These are phyloP conservation scores for Drosophila orosa DNA, from an alignment of 1,140 invertebrate genomes.

Conservation along the genomic window DNA sequence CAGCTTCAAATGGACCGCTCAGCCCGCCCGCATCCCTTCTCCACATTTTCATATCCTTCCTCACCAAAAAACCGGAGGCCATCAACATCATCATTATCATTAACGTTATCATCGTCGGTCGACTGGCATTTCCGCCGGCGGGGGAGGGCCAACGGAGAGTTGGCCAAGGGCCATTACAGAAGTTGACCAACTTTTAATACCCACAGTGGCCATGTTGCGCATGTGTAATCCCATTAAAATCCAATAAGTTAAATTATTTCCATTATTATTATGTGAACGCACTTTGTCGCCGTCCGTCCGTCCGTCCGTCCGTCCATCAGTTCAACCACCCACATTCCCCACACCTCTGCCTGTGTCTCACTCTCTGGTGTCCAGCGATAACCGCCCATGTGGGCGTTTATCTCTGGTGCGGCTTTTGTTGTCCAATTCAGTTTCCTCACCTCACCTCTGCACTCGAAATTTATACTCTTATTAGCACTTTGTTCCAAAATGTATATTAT, in stretches of 20 bases:
- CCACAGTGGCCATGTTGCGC: slow-evolving; percentile 70
- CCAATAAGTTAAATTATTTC: slow-evolving; percentile 84
- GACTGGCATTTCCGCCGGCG: slow-evolving; percentile 30
- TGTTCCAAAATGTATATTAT: not conserved
- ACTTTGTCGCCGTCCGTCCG: slow-evolving; percentile 64
- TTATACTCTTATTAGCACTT: not conserved
- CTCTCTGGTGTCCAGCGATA: slow-evolving; percentile 51
- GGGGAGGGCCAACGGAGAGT: slow-evolving; percentile 5
- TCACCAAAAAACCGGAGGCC: slow-evolving; percentile 28
- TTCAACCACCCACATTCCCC: slow-evolving; percentile 22
- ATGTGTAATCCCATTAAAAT: slow-evolving; percentile 84
- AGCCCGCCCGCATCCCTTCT: not conserved
- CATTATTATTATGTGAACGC: slow-evolving; percentile 82
- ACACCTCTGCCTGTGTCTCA: not conserved
- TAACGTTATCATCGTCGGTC: slow-evolving; percentile 43
- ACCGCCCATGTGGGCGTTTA: slow-evolving; percentile 64
- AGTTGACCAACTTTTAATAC: slow-evolving; percentile 80
- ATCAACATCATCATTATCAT: slow-evolving; percentile 55
- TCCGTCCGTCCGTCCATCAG: slow-evolving; percentile 43
- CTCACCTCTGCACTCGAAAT: slow-evolving; percentile 14
- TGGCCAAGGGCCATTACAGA: slow-evolving; percentile 56
- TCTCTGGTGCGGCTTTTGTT: slow-evolving; percentile 66
- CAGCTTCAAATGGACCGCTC: slow-evolving; percentile 44
- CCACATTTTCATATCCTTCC: not conserved
- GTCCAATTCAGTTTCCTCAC: slow-evolving; percentile 15